Base-by-base conservation (phyloP, 2,797 vertebrate species). In the Coregonus suidteri region DNA sequence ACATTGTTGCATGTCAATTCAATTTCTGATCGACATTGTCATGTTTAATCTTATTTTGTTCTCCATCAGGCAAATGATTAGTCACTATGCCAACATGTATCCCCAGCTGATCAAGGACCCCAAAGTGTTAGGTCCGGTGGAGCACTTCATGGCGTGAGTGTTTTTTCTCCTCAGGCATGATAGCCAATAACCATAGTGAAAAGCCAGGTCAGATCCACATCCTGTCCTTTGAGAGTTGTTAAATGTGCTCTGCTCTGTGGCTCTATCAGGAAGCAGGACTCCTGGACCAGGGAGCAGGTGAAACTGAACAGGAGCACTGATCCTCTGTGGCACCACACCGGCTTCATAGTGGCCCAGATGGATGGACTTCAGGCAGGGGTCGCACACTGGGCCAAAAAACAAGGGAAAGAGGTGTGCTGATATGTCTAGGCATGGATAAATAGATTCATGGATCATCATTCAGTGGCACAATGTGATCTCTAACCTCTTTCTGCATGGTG, bases 51-150 rank as follows among this genome's bases (percentile, higher is more conserved):
- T 34, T 30, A 31, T 71, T 30, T 37, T 64, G 14, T 79, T 64
- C 18, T 34, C 0, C 52, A 52, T 82, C 90, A 98, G 97, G 88
- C 95, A 95, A 77, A 98, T 97, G 92, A 90, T 91, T 82, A 93
- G 96, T 86, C 96, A 98, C 91, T 94, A 95, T 90, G 83, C 85
- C 87, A 98, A 98, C 90, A 94, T 98, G 93, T 96, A 96, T 81
- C 96, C 96, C 0, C 95, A 96, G 90, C 84, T 98, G 80, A 96
- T 98, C 88, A 84, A 83, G 6, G 80, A 91, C 18, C 87, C 88
- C 0, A 18, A 83, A 34, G 14, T 94, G 51, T 76, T 95, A 37
- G 77, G 65, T 3, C 90, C 86, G 18, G 93, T 98, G 74, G 87
- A 95, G 86, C 81, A 80, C 78, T 98, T 97, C 87, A 93, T 98